phyloP scores from a whole-genome alignment of 2,888 invertebrate species.

The Drosophila anomalata region DNA sequence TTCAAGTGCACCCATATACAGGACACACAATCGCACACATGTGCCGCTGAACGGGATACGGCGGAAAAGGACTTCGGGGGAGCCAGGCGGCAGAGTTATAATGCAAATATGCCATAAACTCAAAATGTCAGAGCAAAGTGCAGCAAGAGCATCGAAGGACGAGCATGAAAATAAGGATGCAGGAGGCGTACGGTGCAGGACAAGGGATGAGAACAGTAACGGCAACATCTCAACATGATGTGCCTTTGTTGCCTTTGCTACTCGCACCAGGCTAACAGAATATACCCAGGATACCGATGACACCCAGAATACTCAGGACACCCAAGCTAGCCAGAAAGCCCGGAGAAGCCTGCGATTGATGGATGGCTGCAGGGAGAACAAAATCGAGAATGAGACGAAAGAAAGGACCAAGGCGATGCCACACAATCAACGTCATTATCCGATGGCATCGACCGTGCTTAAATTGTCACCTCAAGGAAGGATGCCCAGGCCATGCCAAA shows the following conservation, averaged over 20 bases:
- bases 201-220: slow-evolving; percentile 33
- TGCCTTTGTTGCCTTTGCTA: slow-evolving; percentile 49
- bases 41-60: slow-evolving; percentile 12
- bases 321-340: slow-evolving; percentile 28
- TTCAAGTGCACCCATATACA: slow-evolving; percentile 54
- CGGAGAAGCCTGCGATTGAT: slow-evolving; percentile 63
- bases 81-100: slow-evolving; percentile 51
- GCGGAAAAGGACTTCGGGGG: slow-evolving; percentile 1
- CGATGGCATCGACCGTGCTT: slow-evolving; percentile 63
- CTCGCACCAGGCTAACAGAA: slow-evolving; percentile 15
- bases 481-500: slow-evolving; percentile 15
- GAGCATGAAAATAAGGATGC: slow-evolving; percentile 11
- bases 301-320: not conserved
- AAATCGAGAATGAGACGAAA: slow-evolving; percentile 17
- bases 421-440: slow-evolving; percentile 72
- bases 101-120: slow-evolving; percentile 78
- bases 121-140: slow-evolving; percentile 74
- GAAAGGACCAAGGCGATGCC: slow-evolving; percentile 44
- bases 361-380: slow-evolving; percentile 43
- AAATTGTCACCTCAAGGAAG: slow-evolving; percentile 65
- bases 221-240: slow-evolving; percentile 66
- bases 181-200: slow-evolving; percentile 11
- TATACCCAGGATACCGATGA: slow-evolving; percentile 10
- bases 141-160: slow-evolving; percentile 44
- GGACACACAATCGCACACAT: slow-evolving; percentile 41